Conservation (phyloP, 2,113 vertebrate species). For the Tautogolabrus adspersus region DNA sequence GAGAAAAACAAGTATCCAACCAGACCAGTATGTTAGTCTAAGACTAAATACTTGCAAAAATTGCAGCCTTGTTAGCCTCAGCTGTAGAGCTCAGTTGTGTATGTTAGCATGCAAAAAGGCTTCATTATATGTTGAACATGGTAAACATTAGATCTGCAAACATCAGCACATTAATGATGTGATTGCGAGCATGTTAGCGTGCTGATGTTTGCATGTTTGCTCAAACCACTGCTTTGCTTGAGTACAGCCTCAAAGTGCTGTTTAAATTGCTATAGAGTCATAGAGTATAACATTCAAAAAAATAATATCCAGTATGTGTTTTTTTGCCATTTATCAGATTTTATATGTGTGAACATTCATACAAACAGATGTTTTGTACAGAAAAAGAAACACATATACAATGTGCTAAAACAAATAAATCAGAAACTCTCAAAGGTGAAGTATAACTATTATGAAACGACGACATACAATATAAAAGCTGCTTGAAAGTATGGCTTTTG, state of each 20-base stretch:
- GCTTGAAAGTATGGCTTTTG: not conserved
- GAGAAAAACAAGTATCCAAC: too few species aligned
- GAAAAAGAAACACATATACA: not conserved
- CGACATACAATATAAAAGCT: not conserved
- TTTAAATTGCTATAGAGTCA: not conserved
- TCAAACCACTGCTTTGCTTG: not conserved
- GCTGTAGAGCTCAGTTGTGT: not conserved
- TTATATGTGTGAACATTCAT: not conserved
- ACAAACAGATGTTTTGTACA: not conserved
- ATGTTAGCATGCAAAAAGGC: not conserved
- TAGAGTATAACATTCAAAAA: not conserved
- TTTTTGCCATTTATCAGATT: too few species aligned
- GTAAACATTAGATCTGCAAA: not conserved
- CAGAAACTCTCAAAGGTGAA: not conserved
- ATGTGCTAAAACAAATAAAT: not conserved
- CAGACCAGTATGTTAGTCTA: not conserved
- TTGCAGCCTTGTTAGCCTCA: not conserved
- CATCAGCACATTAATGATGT: not conserved
- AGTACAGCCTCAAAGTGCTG: not conserved
- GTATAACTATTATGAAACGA: conserved; percentile 10
- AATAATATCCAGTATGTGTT: not conserved
- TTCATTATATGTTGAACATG: not conserved
- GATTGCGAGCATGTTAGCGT: not conserved
- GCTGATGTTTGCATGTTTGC: not conserved
- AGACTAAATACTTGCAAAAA: not conserved